Evolutionary conservation across 2,113 vertebrate species (phyloP).

Genomic region (Urocitellus parryii): DNA sequence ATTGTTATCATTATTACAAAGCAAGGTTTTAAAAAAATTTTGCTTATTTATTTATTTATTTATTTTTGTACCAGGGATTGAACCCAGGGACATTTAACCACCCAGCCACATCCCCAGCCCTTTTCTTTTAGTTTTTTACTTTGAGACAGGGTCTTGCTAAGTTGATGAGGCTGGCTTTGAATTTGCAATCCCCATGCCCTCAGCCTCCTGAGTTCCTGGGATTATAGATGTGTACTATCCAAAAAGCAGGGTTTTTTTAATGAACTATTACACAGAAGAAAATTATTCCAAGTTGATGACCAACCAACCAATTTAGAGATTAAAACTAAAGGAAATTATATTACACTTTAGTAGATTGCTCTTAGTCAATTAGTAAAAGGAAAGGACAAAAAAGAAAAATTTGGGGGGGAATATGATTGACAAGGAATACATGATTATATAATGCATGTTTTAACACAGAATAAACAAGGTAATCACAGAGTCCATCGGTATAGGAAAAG

Average conservation of each 20-base stretch:
- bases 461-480: neutral
- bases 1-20: slow-evolving; percentile 28
- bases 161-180: neutral
- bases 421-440: neutral
- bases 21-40: neutral
- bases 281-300: slow-evolving; percentile 55
- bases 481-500: neutral
- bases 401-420: neutral
- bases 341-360: neutral
- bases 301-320: slow-evolving; percentile 27
- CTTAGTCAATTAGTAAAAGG: slow-evolving; percentile 39
- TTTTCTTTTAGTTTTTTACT: no score
- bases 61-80: no score
- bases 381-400: neutral
- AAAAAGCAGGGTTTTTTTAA: slow-evolving; percentile 9
- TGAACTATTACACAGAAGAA: slow-evolving; percentile 31
- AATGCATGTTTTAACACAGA: neutral
- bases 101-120: no score
- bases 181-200: neutral
- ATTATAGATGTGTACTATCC: no score
- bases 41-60: no score
- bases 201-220: no score
- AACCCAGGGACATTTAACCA: no score
- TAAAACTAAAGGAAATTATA: slow-evolving; percentile 44
- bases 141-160: neutral